These are phyloP conservation scores for Pectinophora gossypiella DNA, from an alignment of 1,140 invertebrate genomes.

Conservation along the genomic window DNA sequence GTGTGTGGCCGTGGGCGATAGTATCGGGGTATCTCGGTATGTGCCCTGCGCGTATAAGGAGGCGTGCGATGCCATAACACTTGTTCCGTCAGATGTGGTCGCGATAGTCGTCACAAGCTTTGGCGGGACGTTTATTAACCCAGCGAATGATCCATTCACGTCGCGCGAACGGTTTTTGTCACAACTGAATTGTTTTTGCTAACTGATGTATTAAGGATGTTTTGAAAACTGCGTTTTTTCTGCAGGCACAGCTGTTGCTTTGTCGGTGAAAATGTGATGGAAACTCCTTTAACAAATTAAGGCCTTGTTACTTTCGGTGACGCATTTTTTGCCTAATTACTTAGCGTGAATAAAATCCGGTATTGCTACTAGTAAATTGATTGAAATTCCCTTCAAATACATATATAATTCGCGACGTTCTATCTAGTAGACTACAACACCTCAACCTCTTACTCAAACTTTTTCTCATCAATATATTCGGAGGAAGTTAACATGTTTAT, in stretches of 20 bases:
- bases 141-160: slow-evolving; percentile 25
- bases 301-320: too few species aligned
- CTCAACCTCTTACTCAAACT: background rate
- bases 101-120: slow-evolving; percentile 38
- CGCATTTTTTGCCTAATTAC: too few species aligned
- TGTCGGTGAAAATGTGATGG: background rate
- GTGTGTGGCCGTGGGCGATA: slow-evolving; percentile 49
- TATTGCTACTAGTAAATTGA: too few species aligned
- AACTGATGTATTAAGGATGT: too few species aligned
- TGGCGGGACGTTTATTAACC: slow-evolving; percentile 39
- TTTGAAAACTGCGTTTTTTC: background rate
- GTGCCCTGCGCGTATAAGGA: slow-evolving; percentile 43
- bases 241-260: background rate
- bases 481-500: slow-evolving; percentile 20
- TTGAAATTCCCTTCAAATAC: too few species aligned
- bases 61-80: slow-evolving; percentile 53
- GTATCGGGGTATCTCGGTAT: slow-evolving; percentile 47
- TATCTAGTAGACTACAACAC: too few species aligned
- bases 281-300: too few species aligned
- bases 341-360: too few species aligned
- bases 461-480: background rate
- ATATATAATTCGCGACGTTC: too few species aligned
- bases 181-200: background rate
- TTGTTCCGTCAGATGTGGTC: slow-evolving; percentile 45
- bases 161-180: slow-evolving; percentile 10